These are phyloP conservation scores for Lithophane socia DNA, from an alignment of 2,888 invertebrate species.

Conservation along the genomic window DNA sequence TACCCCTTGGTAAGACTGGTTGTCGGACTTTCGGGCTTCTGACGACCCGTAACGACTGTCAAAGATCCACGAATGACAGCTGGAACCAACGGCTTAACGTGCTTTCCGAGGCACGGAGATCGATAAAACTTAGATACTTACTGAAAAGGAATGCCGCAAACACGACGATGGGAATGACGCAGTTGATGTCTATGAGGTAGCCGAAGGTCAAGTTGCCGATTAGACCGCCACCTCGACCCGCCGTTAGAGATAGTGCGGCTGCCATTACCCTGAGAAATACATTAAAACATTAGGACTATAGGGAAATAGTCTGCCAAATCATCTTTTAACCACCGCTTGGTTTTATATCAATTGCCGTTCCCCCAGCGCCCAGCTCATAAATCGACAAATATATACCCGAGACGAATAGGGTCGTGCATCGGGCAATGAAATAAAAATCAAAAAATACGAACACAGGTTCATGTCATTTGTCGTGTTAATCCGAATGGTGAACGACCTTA, in stretches of 20 bases:
- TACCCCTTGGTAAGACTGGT: no score
- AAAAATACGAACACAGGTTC: not conserved
- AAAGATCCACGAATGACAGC: no score
- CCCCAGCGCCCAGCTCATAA: not conserved
- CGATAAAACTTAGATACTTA: slow-evolving; percentile 84
- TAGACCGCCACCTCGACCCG: slow-evolving; percentile 94
- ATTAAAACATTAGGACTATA: slow-evolving; percentile 3
- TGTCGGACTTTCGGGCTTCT: no score
- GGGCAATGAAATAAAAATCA: not conserved
- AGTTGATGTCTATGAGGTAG: slow-evolving; percentile 95
- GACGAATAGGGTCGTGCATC: no score
- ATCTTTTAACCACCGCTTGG: not conserved
- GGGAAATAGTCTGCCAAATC: not conserved
- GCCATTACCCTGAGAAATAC: slow-evolving; percentile 93
- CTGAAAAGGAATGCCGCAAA: slow-evolving; percentile 94
- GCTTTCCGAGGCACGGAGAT: not conserved
- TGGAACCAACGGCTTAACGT: no score
- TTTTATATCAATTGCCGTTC: not conserved
- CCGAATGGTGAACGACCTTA: not conserved
- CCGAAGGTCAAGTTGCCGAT: slow-evolving; percentile 94
- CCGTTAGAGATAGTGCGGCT: slow-evolving; percentile 94
- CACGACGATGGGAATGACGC: slow-evolving; percentile 93
- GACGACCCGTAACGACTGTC: no score
- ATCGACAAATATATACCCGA: not conserved
- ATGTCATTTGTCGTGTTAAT: not conserved